Conservation (phyloP, 2,797 vertebrate species). For the Enteromius afrohamiltoni region DNA sequence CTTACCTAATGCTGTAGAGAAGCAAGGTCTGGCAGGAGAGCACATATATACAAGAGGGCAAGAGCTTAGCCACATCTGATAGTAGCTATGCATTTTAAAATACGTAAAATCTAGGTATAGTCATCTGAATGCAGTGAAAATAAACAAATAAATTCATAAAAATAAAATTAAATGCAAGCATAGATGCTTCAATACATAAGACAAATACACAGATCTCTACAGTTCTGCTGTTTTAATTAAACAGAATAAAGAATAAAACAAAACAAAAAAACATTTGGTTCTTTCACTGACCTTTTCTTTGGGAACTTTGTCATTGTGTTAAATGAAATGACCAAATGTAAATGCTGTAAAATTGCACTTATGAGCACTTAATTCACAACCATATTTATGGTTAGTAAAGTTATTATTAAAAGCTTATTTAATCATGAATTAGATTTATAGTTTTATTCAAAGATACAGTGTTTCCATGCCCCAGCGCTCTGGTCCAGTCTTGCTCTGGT, state of each 20-base stretch:
- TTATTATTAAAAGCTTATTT: not conserved
- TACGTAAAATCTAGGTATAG: conserved; percentile 38
- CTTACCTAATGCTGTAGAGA: conserved; percentile 69
- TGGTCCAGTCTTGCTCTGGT: conserved; percentile 7
- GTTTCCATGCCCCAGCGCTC: conserved; percentile 10
- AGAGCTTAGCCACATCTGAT: conserved; percentile 53
- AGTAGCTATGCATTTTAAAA: conserved; percentile 52
- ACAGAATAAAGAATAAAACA: not conserved
- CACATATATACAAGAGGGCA: conserved; percentile 18
- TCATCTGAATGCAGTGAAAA: not conserved
- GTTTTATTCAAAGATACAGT: conserved; percentile 19
- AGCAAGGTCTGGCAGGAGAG: conserved; percentile 65
- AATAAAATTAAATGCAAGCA: too few species aligned
- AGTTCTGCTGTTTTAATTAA: not conserved
- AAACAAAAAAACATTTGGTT: not conserved
- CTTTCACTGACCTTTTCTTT: not conserved
- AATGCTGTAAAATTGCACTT: not conserved
- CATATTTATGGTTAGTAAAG: not conserved
- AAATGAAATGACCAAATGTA: not conserved
- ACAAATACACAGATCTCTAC: not conserved
- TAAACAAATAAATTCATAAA: too few species aligned
- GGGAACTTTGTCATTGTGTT: conserved; percentile 1
- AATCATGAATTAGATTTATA: not conserved
- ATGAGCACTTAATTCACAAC: not conserved
- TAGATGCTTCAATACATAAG: not conserved